phyloP scores from a whole-genome alignment of 2,888 invertebrate species.

The Drosophila subsilvestris region DNA sequence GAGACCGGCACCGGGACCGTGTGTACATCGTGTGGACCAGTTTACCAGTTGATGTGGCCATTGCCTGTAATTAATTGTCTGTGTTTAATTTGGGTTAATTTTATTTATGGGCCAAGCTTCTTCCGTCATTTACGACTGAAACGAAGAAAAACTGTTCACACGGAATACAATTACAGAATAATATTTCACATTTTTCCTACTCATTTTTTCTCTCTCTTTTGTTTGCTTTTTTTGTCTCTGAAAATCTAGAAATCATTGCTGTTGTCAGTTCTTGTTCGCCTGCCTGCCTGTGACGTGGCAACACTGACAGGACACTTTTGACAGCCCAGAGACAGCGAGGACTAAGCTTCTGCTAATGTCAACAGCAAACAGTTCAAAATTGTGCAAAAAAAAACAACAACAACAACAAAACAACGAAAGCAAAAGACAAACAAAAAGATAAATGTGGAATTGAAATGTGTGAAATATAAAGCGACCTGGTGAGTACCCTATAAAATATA shows the following conservation, averaged over 20 bases:
- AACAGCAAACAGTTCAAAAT: conserved; percentile 77
- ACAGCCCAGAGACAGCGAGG: conserved; percentile 71
- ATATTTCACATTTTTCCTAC: conserved; percentile 52
- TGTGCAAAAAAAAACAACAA: conserved; percentile 16
- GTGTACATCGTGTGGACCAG: conserved; percentile 18
- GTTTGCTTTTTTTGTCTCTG: conserved; percentile 49
- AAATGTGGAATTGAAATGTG: background rate
- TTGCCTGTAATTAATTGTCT: conserved; percentile 75
- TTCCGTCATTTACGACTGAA: conserved; percentile 59
- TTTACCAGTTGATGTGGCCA: conserved; percentile 47
- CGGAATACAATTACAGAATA: conserved; percentile 70
- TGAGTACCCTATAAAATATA: conserved; percentile 9
- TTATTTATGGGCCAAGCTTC: conserved; percentile 73
- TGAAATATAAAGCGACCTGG: background rate
- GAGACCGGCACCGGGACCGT: too few relatives aligned
- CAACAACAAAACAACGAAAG: background rate
- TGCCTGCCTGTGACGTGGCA: conserved; percentile 47
- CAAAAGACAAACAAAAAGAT: conserved; percentile 2
- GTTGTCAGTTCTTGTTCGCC: conserved; percentile 22
- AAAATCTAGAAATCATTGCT: conserved; percentile 22
- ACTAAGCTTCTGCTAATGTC: conserved; percentile 79
- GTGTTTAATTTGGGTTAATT: conserved; percentile 80
- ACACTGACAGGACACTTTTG: conserved; percentile 75
- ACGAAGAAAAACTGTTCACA: conserved; percentile 43
- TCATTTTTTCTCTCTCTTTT: conserved; percentile 41